Base-by-base conservation (phyloP, 2,888 invertebrate species). In the Heliothis peltigera region DNA sequence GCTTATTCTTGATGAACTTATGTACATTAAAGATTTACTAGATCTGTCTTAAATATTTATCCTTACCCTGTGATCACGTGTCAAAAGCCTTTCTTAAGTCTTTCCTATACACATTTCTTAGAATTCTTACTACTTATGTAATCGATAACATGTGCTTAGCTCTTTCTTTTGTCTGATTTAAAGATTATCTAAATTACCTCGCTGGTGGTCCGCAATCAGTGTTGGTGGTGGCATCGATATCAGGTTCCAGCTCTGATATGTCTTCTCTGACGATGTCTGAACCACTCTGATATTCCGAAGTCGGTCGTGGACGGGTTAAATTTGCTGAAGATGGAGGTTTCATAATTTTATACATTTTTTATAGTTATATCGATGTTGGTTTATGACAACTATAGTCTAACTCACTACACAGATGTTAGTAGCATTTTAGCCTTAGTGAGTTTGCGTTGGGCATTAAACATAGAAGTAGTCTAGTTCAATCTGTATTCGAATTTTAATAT, bases 201-300 rank as follows among this genome's bases (percentile, higher is more conserved):
- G 96, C 96, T 2, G 97, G 97, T 3, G 96, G 96, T 19, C 96
- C 96, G 83, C 97, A 97, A 19, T 95, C 95, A 82, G 92, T 87
- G 80, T 88, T 86, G 10, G 91, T 85, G 56, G 86, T 91, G 25
- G 90, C 90, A 43, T 92, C 91, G 63, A 94, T 81, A 64, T 94
- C 94, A 0, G 95, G 94, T 69, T 96, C 96, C 12, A 96, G 81
- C 22, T 96, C 96, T 0, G 96, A 96, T 15, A 96, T 94, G 65
- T 96, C 96, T 81, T 96, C 96, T 52, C 96, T 85, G 1, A 95
- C 95, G 58, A 95, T 95, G 69, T 95, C 95, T 0, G 95, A 95
- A 0, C 95, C 95, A 64, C 95, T 95, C 75, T 95, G 95, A 66
- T 88, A 95, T 61, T 92, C 94, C 0, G 95, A 95, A 0, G 94